Percentiles rank a stretch among this genome's conserved stretches.
Conservation (phyloP, 2,113 vertebrate species). For the Felis chaus region DNA sequence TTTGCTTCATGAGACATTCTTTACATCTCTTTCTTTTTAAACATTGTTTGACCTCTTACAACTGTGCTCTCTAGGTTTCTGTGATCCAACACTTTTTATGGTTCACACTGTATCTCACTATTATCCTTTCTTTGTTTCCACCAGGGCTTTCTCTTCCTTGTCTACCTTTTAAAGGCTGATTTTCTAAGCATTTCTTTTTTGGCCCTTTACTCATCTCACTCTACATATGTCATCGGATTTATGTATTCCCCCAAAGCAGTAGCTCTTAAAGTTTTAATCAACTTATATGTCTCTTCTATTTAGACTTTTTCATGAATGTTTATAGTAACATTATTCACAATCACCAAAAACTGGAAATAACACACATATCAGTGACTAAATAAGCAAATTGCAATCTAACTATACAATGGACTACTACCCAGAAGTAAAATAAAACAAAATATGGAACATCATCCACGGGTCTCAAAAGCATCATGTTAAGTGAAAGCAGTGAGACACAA, state of each 20-base stretch:
- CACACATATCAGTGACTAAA: not conserved
- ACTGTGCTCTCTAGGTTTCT: conserved; percentile 17
- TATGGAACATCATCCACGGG: not conserved
- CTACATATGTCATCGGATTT: not conserved
- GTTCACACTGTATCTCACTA: not conserved
- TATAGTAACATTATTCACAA: not conserved
- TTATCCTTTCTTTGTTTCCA: not conserved
- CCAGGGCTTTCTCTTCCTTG: not conserved
- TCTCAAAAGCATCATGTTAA: not conserved
- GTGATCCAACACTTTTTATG: conserved; percentile 30
- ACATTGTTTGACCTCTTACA: conserved; percentile 46
- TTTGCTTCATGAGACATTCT: conserved; percentile 32
- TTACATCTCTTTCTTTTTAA: conserved; percentile 39
- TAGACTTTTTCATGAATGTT: not conserved
- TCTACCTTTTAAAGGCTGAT: conserved; percentile 11
- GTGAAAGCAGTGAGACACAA: not conserved
- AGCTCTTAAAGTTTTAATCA: not conserved
- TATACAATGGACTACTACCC: not conserved
- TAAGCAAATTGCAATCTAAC: not conserved
- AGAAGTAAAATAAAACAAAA: not conserved
- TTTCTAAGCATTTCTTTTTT: conserved; percentile 55
- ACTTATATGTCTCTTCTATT: not conserved
- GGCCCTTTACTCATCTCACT: not conserved
- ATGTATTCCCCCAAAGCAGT: not conserved
- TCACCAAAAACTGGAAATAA: not conserved